Evolutionary conservation across 1,140 invertebrate genomes (phyloP), one percentile per base, ranked within the genome.

Genomic region (Ceratitis capitata): DNA sequence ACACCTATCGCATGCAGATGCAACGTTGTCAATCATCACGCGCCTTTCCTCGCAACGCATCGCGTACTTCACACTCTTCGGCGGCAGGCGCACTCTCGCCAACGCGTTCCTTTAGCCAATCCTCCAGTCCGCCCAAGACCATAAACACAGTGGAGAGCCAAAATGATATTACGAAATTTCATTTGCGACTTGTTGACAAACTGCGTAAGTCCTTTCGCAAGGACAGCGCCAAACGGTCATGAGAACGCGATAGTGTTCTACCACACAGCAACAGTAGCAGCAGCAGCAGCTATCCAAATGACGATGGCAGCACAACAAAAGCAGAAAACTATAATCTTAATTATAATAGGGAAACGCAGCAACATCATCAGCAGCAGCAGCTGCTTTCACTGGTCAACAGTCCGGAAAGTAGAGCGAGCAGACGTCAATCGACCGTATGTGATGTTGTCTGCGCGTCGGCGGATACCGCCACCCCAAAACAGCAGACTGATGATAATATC

Each of bases 181-280:
- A 97, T 93, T 95, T 94, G 90, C 94, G 96, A 86, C 93, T 97
- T 88, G 95, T 97, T 86, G 96, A 97, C 91, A 97, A 97, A 92
- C 92, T 97, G 88, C 96, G 96, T 91, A 94, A 95, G 84, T 96
- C 96, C 84, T 93, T 97, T 90, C 95, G 94, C 84, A 95, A 95
- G 88, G 95, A 95, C 87, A 92, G 92, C 42, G 93, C 93, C 16
- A 94, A 94, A 61, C 88, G 90, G 2, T 92, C 87, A 89, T 92
- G 91, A 92, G 88, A 91, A 61, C 78, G 74, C 51, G 87, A 84
- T 64, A 85, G 74, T 56, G 83, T 42, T 45, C 88, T 69, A 69
- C 87, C 85, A 86, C 86, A 82, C 61, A 88, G 19, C 85, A 87
- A 84, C 74, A 53, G 85, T 82, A 84, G 35, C 64, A 2, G 87